Evolutionary conservation across 2,797 vertebrate genomes (phyloP).

Genomic region (Orientallactaga sibirica): DNA sequence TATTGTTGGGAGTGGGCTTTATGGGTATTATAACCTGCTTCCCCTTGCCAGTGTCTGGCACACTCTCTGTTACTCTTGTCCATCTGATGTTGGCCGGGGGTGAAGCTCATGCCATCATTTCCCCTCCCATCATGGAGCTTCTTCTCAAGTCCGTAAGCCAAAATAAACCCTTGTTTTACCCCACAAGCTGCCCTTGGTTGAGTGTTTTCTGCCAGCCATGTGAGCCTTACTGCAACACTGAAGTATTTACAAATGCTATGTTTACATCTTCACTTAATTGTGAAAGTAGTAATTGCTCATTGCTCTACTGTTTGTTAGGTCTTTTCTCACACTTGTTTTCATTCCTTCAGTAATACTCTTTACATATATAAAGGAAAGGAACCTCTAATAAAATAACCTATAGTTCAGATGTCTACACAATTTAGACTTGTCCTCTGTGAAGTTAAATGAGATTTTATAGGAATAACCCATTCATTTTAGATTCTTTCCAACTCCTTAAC

Average conservation of each 20-base stretch:
- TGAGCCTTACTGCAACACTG: neutral
- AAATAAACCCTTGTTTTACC: no score
- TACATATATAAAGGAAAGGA: neutral
- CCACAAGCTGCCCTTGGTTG: no score
- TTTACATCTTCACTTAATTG: conserved; percentile 12
- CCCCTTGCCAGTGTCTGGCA: no score
- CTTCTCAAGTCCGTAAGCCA: no score
- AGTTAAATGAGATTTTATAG: neutral
- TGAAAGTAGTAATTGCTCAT: neutral
- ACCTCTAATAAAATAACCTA: conserved; percentile 4
- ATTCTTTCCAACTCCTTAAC: neutral
- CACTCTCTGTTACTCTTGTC: no score
- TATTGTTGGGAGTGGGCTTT: no score
- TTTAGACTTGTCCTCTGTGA: neutral
- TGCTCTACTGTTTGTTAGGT: conserved; percentile 6
- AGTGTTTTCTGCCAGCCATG: no score
- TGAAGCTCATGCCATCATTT: no score
- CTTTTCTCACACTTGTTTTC: neutral
- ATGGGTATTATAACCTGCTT: no score
- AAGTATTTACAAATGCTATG: neutral
- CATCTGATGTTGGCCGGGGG: no score
- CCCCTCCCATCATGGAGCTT: no score
- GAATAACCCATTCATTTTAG: conserved; percentile 42
- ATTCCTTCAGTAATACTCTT: neutral
- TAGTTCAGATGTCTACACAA: neutral